Conservation (phyloP, 2,888 invertebrate genomes). For the Muschampia plurimacula region DNA sequence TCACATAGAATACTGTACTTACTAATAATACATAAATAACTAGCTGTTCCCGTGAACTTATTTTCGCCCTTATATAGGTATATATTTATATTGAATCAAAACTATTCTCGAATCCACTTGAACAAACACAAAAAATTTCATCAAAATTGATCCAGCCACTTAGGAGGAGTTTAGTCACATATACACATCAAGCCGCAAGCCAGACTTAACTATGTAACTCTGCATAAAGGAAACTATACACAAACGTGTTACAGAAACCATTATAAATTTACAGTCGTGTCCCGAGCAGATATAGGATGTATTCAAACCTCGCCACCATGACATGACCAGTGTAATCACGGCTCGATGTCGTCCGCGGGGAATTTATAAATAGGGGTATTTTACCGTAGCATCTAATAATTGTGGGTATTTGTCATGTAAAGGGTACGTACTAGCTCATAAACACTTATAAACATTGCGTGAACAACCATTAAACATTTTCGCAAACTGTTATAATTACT, state of each 20-base stretch:
- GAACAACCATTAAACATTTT: conserved; percentile 23
- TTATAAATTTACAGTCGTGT: conserved; percentile 12
- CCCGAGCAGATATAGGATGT: conserved; percentile 47
- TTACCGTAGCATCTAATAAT: conserved; percentile 55
- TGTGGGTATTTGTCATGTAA: conserved; percentile 38
- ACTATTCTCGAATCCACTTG: too few species aligned
- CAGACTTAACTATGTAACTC: neutral
- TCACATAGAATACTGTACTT: too few species aligned
- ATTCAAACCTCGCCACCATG: conserved; percentile 42
- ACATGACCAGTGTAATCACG: conserved; percentile 46
- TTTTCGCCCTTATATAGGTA: too few species aligned
- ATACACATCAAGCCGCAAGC: neutral
- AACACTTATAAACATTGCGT: conserved; percentile 33
- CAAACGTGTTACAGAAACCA: conserved; percentile 27
- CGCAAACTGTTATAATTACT: neutral
- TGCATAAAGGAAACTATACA: neutral
- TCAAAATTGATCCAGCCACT: too few species aligned
- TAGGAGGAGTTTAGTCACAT: too few species aligned
- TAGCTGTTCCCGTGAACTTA: too few species aligned
- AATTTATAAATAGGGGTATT: conserved; percentile 56
- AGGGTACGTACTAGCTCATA: neutral
- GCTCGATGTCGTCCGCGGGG: conserved; percentile 59
- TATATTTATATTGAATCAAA: too few species aligned
- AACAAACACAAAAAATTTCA: too few species aligned
- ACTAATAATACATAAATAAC: too few species aligned